phyloP scores from a whole-genome alignment of 2,797 vertebrate genomes.

The Glyptemys insculpta region DNA sequence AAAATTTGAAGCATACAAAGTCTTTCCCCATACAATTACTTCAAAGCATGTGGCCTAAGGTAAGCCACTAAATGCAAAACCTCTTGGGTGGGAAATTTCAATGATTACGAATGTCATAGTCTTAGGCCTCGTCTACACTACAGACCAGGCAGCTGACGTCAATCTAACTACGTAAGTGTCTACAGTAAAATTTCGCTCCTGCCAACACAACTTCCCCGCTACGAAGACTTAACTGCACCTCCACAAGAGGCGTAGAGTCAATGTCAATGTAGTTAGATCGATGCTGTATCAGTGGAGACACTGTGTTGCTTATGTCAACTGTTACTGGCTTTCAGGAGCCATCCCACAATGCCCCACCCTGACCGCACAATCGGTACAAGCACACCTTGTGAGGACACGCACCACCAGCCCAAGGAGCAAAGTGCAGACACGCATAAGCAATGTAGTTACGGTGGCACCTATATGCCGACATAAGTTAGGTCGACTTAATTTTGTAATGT shows the following conservation, averaged over 20 bases:
- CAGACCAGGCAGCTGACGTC: not conserved
- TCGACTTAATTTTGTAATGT: not conserved
- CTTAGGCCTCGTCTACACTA: not conserved
- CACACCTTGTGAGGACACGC: not conserved
- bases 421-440: not conserved
- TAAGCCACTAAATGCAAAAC: conserved; percentile 70
- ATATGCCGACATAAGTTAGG: not conserved
- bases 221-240: not conserved
- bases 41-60: conserved; percentile 72
- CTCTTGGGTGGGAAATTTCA: conserved; percentile 69
- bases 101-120: conserved; percentile 52
- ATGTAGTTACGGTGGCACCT: not conserved
- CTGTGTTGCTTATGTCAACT: not conserved
- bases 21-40: conserved; percentile 58
- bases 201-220: not conserved
- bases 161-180: not conserved
- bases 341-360: not conserved
- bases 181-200: not conserved
- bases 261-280: not conserved
- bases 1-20: conserved; percentile 61
- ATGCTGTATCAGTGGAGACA: not conserved
- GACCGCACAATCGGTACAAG: not conserved
- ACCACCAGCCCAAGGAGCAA: not conserved
- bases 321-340: not conserved
- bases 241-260: not conserved